A percentile compares a stretch with the other conserved stretches of the same genome.
Conservation (phyloP, 1,140 invertebrate species). For the Myzus persicae region DNA sequence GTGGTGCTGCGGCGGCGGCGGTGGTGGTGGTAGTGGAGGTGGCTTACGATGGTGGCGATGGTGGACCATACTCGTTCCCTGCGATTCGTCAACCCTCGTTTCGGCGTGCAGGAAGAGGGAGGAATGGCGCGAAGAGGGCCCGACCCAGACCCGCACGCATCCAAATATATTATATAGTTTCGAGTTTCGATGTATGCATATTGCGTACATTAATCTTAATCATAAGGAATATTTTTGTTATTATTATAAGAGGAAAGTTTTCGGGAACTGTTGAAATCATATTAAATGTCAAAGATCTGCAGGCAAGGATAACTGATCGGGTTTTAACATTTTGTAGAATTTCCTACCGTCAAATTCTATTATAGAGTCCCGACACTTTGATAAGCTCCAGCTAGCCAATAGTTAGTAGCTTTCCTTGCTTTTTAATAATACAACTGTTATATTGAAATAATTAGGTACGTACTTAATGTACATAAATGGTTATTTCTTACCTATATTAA, state of each 20-base stretch:
- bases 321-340: background rate
- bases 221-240: background rate
- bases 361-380: background rate
- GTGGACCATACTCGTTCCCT: background rate
- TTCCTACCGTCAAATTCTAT: background rate
- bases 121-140: background rate
- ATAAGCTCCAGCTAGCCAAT: background rate
- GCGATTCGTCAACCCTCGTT: constrained; percentile 57
- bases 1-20: background rate
- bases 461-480: too few relatives aligned
- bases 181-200: background rate
- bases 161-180: background rate
- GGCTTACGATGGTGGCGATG: background rate
- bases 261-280: background rate
- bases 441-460: too few relatives aligned
- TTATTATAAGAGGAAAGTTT: background rate
- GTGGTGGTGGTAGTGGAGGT: background rate
- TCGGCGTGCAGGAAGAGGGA: background rate
- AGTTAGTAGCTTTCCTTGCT: background rate
- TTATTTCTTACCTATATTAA: too few relatives aligned
- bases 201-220: background rate
- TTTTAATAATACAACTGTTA: background rate
- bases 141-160: background rate
- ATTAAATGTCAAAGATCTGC: background rate
- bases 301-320: background rate